Evolutionary conservation across 2,888 invertebrate genomes (phyloP).

Genomic region (Hydrotaea diabolus): DNA sequence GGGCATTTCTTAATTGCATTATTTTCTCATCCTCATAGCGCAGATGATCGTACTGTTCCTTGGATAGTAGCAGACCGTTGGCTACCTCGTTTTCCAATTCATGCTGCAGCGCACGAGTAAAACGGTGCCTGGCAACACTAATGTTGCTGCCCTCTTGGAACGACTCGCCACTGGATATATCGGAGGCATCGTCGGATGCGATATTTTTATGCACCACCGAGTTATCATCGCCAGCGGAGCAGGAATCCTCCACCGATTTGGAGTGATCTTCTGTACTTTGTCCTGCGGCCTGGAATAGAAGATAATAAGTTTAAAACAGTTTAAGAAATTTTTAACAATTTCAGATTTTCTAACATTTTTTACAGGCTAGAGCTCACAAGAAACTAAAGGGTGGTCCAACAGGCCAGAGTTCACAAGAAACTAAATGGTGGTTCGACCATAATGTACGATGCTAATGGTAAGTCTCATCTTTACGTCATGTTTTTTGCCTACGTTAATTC

Average conservation of each 20-base stretch:
- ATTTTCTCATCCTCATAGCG: slow-evolving; percentile 83
- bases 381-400: no score
- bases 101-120: slow-evolving; percentile 72
- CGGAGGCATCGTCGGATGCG: slow-evolving; percentile 74
- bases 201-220: slow-evolving; percentile 19
- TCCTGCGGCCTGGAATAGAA: no score
- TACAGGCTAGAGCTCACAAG: no score
- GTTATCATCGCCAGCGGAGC: not conserved
- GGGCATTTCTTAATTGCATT: slow-evolving; percentile 81
- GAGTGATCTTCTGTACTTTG: no score
- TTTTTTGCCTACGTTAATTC: no score
- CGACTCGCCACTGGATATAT: slow-evolving; percentile 72
- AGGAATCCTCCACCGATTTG: slow-evolving; percentile 13
- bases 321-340: no score
- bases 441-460: no score
- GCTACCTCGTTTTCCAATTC: slow-evolving; percentile 76
- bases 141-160: slow-evolving; percentile 73
- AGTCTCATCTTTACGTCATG: no score
- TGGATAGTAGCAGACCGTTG: slow-evolving; percentile 81
- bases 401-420: no score
- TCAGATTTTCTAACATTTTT: no score
- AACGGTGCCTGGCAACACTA: slow-evolving; percentile 73
- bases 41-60: slow-evolving; percentile 82
- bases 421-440: no score
- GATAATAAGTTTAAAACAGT: no score